Conservation (phyloP, 1,140 invertebrate species). For the Scylla paramamosain region DNA sequence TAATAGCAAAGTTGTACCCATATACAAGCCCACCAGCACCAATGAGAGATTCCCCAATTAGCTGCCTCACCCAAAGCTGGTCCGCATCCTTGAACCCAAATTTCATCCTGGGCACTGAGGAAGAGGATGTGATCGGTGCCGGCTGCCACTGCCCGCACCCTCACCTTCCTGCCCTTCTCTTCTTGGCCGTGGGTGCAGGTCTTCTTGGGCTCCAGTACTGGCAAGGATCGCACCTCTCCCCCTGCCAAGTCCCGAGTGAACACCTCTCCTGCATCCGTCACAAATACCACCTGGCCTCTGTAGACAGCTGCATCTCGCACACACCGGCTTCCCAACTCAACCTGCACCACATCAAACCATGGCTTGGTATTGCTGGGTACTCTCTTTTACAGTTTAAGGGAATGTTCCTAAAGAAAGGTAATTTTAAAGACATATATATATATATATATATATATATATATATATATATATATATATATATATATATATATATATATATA, state of each 20-base stretch:
- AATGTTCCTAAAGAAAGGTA: background rate
- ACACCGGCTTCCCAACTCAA: constrained; percentile 67
- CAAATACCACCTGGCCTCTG: constrained; percentile 68
- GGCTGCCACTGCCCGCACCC: constrained; percentile 60
- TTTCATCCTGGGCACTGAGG: constrained; percentile 64
- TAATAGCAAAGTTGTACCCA: no score
- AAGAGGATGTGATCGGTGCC: constrained; percentile 69
- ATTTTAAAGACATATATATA: no score
- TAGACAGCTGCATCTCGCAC: constrained; percentile 68
- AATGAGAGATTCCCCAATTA: no score
- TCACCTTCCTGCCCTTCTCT: constrained; percentile 63
- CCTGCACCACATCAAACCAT: background rate
- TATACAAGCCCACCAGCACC: no score
- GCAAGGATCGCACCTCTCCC: constrained; percentile 48
- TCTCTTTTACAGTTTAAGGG: background rate
- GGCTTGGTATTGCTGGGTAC: background rate
- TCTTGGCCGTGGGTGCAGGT: constrained; percentile 71
- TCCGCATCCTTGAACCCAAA: constrained; percentile 71
- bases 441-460: no score
- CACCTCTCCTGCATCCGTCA: constrained; percentile 65
- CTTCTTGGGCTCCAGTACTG: constrained; percentile 70
- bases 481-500: no score
- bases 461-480: no score
- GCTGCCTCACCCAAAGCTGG: constrained; percentile 59
- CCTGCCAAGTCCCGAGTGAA: constrained; percentile 59